Evolutionary conservation across 1,140 invertebrate species (phyloP).

Genomic region (Asobara japonica): DNA sequence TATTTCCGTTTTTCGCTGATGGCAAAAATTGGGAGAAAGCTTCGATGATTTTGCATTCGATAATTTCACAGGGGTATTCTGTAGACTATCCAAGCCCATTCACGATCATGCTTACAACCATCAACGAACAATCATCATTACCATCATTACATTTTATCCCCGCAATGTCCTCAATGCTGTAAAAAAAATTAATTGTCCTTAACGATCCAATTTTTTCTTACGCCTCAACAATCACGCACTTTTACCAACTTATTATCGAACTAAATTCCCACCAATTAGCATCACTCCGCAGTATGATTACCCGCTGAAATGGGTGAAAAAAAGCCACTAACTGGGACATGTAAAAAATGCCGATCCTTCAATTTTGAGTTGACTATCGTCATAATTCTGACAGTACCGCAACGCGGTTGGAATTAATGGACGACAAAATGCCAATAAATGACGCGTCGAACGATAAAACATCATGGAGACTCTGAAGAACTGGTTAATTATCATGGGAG

Average conservation of each 20-base stretch:
- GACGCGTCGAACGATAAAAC: conserved; percentile 34
- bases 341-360: not conserved
- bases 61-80: too few species aligned
- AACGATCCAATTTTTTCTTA: not conserved
- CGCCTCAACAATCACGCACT: not conserved
- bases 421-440: conserved; percentile 32
- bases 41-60: too few species aligned
- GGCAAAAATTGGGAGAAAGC: too few species aligned
- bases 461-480: conserved; percentile 16
- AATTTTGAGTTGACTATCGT: not conserved
- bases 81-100: too few species aligned
- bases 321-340: not conserved
- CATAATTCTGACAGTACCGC: not conserved
- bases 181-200: not conserved
- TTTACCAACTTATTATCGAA: not conserved
- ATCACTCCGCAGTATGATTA: not conserved
- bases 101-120: not conserved
- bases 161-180: not conserved
- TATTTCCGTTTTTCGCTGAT: too few species aligned
- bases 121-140: not conserved
- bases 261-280: not conserved
- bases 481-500: conserved; percentile 34
- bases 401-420: not conserved
- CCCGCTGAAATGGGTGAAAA: not conserved
- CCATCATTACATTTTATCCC: not conserved